Base-by-base conservation (phyloP, 1,140 invertebrate species). In the Adelges cooleyi region DNA sequence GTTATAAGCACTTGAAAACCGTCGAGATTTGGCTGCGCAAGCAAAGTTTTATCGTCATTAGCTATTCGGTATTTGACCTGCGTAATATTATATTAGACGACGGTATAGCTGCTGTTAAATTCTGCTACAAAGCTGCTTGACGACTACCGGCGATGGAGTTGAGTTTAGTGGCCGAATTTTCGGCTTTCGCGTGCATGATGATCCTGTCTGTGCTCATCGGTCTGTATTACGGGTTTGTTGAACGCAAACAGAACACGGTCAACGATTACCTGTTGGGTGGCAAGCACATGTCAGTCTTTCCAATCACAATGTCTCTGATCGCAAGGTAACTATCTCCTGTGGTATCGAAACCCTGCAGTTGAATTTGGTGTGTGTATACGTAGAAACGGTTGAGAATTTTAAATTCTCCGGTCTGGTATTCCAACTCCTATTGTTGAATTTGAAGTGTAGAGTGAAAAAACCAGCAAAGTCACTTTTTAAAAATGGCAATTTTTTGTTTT, bases 291-390 rank as follows among this genome's bases (percentile, higher is more conserved):
- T 80, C 81, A 59, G 81, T 86, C 10, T 86, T 89, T 71, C 88
- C 88, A 0, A 86, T 90, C 22, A 82, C 87, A n/a, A 84, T 90
- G 77, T 90, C 87, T 1, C 76, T 91, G 25, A 80, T 90, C 69
- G 86, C 86, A 42, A 89, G 86, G 86, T 89, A 75, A 33, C 5
- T 33, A 33, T 38, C 6, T 8, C 13, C 13, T 38, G 36, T 38
- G 36, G 13, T 13, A 13, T 38, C 6, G 13, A 38, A 38, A 6
- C 6, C 13, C 13, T 38, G 6, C 6, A 38, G 13, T 8, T 38
- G 36, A 38, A 38, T 8, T 38, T 8, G 36, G 6, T 8, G 13
- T 38, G 6, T 38, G 36, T 8, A 38, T 8, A 38, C 36, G 6
- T 8, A 8, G 6, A 38, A 38, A 38, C 13, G 6, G 36, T 13